Base-by-base conservation (phyloP, 2,888 invertebrate species). In the Dryobotodes eremita region DNA sequence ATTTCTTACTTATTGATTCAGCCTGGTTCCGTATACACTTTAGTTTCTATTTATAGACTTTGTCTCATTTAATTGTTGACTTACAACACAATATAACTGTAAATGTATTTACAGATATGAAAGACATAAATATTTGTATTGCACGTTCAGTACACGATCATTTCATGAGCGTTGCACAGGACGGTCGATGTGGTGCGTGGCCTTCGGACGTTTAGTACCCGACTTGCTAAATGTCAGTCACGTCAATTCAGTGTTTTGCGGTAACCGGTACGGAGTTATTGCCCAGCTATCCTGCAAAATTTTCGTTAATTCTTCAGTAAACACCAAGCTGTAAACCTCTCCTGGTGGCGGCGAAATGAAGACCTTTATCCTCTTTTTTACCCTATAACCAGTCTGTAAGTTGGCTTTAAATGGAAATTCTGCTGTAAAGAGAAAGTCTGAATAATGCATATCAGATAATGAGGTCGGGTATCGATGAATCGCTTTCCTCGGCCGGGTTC, bases 241-340 rank as follows among this genome's bases (percentile, higher is more conserved):
- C 95, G 95, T 92, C 92, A 95, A 92, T 89, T 90, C 88, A 90
- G 94, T 91, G 93, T 91, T 91, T 88, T 87, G 86, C 90, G 88
- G 92, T 94, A 94, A 94, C 95, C 92, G 94, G 95, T 92, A 94
- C 95, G 90, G 88, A 91, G 89, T 89, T 90, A 92, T 92, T 92
- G 89, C 87, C 85, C 82, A 85, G 90, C 89, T 90, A 89, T 92
- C 89, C 88, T 89, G 89, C 86, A 76, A 90, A 92, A 89, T 89
- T 90, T 81, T 91, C 87, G 89, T 90, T 91, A 93, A 91, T 91
- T 89, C 88, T 83, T 79, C 87, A 88, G 90, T 90, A 90, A 92
- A 90, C 84, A 85, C 89, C 77, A 87, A 89, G 74, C 83, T 70
- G 83, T 72, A 81, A 81, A 76, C 75, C 86, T 80, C 83, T 88